Percentiles rank a stretch among this genome's conserved stretches.
Conservation (phyloP, 2,113 vertebrate species). For the Dromaius novaehollandiae region DNA sequence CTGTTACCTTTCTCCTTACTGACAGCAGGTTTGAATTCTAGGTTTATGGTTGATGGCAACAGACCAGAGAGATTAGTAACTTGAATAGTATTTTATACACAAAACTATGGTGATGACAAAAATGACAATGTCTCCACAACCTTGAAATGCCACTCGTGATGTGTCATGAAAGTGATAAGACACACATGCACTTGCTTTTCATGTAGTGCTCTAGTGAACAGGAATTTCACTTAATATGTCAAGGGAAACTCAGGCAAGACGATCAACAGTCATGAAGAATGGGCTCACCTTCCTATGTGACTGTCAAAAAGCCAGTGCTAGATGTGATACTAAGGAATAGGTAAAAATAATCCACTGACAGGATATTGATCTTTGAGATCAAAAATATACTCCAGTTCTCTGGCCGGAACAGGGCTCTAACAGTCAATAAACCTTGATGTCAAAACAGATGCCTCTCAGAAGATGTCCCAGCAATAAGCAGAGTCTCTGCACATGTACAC, state of each 20-base stretch:
- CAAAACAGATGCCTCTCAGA: not conserved
- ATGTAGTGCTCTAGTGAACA: not conserved
- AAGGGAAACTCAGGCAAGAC: not conserved
- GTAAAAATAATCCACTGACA: not conserved
- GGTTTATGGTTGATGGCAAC: not conserved
- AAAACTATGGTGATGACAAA: not conserved
- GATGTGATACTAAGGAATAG: not conserved
- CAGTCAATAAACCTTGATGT: not conserved
- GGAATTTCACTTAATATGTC: not conserved
- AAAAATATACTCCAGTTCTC: not conserved
- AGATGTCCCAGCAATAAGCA: not conserved
- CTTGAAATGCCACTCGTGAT: not conserved
- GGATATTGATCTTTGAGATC: not conserved
- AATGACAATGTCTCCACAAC: fast-evolving
- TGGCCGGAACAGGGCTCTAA: not conserved
- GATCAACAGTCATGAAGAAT: not conserved
- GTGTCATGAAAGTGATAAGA: not conserved
- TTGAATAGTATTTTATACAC: not conserved
- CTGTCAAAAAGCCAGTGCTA: not conserved
- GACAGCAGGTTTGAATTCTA: not conserved
- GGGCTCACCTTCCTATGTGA: not conserved
- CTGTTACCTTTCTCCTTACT: not conserved
- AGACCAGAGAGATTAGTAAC: not conserved
- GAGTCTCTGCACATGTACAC: not conserved
- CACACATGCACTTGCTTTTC: not conserved